Conservation (phyloP, 23 tunicate genomes). For the Halocynthia roretzi region DNA sequence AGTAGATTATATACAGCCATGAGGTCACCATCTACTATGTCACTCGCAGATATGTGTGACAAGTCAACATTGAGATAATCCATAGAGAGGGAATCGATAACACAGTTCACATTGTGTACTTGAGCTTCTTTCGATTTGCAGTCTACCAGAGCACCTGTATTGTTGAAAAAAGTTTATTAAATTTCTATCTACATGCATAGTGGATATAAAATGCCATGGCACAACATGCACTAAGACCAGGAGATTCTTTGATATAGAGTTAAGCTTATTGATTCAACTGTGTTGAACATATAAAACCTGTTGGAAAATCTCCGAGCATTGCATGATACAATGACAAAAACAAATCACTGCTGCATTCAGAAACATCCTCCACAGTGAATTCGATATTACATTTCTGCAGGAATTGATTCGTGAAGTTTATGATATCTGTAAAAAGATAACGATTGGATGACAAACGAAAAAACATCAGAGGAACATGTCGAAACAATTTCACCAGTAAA, state of each 20-base stretch:
- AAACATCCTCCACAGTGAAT: not conserved
- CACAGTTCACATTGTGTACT: conserved; percentile 67
- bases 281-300: conserved; percentile 20
- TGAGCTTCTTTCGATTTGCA: conserved; percentile 37
- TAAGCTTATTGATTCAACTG: not conserved
- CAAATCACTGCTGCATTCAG: conserved; percentile 64
- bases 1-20: conserved; percentile 58
- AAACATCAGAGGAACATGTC: too few relatives aligned
- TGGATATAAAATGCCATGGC: not conserved
- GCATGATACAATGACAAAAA: conserved; percentile 53
- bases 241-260: not conserved
- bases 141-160: conserved; percentile 51
- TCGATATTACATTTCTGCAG: conserved; percentile 20
- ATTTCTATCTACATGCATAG: not conserved
- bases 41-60: conserved; percentile 53
- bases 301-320: conserved; percentile 56
- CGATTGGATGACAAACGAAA: not conserved
- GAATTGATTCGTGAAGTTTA: conserved; percentile 24
- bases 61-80: conserved; percentile 75
- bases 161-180: not conserved
- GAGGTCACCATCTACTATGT: conserved; percentile 52
- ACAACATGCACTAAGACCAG: not conserved
- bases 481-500: too few relatives aligned
- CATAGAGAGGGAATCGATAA: conserved; percentile 46
- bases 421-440: conserved; percentile 18